A percentile compares a stretch with the other conserved stretches of the same genome.
phyloP scores from a whole-genome alignment of 2,797 vertebrate species.

The Pelochelys cantorii region DNA sequence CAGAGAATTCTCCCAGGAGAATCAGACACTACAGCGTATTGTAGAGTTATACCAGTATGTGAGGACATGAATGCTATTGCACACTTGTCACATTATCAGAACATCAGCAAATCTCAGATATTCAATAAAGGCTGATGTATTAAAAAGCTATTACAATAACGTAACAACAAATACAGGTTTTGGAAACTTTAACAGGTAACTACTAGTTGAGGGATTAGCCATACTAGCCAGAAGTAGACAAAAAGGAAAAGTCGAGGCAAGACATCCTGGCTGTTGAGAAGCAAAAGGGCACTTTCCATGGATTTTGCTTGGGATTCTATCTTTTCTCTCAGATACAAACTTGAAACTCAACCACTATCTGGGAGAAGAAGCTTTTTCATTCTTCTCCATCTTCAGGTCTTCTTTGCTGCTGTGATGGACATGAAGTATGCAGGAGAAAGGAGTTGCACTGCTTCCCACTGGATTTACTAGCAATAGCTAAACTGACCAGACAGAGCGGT shows the following conservation, averaged over 20 bases:
- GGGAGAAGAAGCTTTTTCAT: background rate
- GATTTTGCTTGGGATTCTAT: background rate
- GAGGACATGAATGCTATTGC: background rate
- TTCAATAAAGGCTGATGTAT: background rate
- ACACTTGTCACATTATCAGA: background rate
- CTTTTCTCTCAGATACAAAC: background rate
- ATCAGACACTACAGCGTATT: background rate
- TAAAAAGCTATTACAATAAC: background rate
- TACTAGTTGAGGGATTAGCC: background rate
- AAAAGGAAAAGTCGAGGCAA: background rate
- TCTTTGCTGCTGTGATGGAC: background rate
- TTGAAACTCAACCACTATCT: background rate
- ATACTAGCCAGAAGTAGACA: background rate
- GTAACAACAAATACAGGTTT: background rate
- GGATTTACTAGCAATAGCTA: background rate
- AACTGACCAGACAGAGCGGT: background rate
- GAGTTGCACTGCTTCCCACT: background rate
- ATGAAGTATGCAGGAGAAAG: background rate
- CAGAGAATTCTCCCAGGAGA: no score
- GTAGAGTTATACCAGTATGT: background rate
- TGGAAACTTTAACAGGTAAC: background rate
- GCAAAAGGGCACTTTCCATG: accelerated
- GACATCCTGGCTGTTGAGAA: background rate
- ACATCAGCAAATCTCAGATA: background rate
- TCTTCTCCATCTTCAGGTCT: background rate